phyloP scores from a whole-genome alignment of 2,797 vertebrate genomes.

The Danio aesculapii region DNA sequence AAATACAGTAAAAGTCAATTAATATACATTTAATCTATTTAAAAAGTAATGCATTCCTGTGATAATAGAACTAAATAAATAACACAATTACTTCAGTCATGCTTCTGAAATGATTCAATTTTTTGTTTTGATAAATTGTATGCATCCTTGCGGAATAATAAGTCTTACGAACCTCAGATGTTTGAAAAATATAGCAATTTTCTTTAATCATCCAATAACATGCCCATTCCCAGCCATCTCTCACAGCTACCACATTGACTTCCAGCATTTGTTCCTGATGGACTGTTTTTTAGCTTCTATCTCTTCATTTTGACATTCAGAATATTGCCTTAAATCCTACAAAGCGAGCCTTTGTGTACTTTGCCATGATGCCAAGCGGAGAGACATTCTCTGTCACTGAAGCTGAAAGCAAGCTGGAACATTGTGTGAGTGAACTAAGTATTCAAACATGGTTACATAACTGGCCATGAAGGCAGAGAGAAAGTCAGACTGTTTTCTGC shows the following conservation, averaged over 20 bases:
- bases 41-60: neutral
- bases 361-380: conserved; percentile 7
- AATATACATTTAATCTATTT: neutral
- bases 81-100: neutral
- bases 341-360: neutral
- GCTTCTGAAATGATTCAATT: neutral
- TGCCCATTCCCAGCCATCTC: neutral
- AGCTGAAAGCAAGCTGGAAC: conserved; percentile 17
- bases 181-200: neutral
- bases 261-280: neutral
- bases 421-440: conserved; percentile 44
- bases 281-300: neutral
- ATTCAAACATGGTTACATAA: conserved; percentile 61
- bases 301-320: neutral
- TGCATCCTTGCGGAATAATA: too few species aligned
- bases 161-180: neutral
- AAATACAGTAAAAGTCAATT: neutral
- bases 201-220: conserved; percentile 1
- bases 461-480: conserved; percentile 6
- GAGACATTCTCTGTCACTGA: neutral
- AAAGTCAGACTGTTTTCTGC: conserved; percentile 25
- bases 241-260: neutral
- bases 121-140: neutral
- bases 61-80: neutral
- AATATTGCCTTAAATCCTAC: neutral